Percentiles rank a stretch among this genome's conserved stretches.
These are phyloP conservation scores for Vannuccia rotundouncinata DNA, from an alignment of 2,888 invertebrate species.

Conservation along the genomic window DNA sequence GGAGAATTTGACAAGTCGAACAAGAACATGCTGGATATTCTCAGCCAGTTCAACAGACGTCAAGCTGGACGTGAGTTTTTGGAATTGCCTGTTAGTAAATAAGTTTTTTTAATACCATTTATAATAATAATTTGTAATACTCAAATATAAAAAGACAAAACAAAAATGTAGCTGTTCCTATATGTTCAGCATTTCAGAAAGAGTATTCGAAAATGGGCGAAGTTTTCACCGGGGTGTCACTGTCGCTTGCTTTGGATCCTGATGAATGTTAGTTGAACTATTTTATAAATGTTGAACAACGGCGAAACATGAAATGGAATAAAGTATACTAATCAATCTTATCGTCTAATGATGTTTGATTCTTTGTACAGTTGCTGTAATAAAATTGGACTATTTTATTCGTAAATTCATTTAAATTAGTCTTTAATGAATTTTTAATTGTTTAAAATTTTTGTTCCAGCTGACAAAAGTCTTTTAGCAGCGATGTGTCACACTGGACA, in stretches of 20 bases:
- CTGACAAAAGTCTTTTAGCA: conserved; percentile 62
- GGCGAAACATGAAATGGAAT: background rate
- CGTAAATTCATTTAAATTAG: no score
- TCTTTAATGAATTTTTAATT: background rate
- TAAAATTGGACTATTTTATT: no score
- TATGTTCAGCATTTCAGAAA: conserved; percentile 70
- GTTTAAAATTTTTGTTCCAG: conserved; percentile 39
- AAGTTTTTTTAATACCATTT: background rate
- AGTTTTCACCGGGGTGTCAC: conserved; percentile 74
- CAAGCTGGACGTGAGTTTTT: background rate
- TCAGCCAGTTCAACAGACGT: background rate
- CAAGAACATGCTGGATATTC: background rate
- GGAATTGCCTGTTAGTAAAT: conserved; percentile 40
- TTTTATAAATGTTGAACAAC: background rate
- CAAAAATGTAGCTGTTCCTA: conserved; percentile 40
- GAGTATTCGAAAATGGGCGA: conserved; percentile 85
- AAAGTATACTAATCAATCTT: background rate
- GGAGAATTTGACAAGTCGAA: background rate
- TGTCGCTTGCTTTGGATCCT: conserved; percentile 68
- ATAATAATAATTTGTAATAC: background rate
- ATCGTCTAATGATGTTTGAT: background rate
- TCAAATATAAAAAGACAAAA: background rate
- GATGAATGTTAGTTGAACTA: conserved; percentile 34
- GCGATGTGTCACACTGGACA: conserved; percentile 79
- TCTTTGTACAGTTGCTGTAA: no score